Evolutionary conservation across 1,140 invertebrate genomes (phyloP).

Genomic region (Caerostris extrusa): DNA sequence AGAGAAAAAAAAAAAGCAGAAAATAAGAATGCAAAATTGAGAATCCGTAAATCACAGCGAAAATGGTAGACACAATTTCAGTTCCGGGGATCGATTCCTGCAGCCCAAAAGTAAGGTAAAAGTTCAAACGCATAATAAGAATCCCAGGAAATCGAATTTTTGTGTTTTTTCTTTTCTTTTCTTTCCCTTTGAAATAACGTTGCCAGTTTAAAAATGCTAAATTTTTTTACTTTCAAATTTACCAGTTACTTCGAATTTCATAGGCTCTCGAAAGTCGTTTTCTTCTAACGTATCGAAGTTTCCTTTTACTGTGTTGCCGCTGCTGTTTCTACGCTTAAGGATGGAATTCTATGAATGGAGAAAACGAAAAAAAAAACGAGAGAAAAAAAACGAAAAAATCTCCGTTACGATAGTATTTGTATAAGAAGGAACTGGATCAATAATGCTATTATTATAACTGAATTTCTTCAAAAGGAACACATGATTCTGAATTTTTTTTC

Average conservation of each 20-base stretch:
- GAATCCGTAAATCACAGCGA: conserved; percentile 54
- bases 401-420: neutral
- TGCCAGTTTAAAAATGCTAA: conserved; percentile 52
- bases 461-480: neutral
- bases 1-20: neutral
- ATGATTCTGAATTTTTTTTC: no score
- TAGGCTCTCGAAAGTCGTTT: conserved; percentile 50
- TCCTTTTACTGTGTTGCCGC: neutral
- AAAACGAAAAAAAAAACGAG: neutral
- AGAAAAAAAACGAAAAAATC: neutral
- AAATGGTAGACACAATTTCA: conserved; percentile 46
- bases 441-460: no score
- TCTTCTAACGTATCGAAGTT: conserved; percentile 31
- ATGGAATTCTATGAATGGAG: neutral
- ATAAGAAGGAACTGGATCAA: neutral
- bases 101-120: conserved; percentile 21
- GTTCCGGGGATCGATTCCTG: conserved; percentile 38
- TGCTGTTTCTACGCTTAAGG: neutral
- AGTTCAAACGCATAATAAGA: conserved; percentile 73
- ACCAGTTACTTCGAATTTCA: conserved; percentile 75
- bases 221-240: conserved; percentile 68
- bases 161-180: neutral
- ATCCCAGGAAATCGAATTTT: conserved; percentile 59
- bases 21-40: conserved; percentile 60
- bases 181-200: conserved; percentile 2